A percentile compares a stretch with the other conserved stretches of the same genome.
Evolutionary conservation across 2,797 vertebrate species (phyloP).

Genomic region (Eutrigla gurnardus): DNA sequence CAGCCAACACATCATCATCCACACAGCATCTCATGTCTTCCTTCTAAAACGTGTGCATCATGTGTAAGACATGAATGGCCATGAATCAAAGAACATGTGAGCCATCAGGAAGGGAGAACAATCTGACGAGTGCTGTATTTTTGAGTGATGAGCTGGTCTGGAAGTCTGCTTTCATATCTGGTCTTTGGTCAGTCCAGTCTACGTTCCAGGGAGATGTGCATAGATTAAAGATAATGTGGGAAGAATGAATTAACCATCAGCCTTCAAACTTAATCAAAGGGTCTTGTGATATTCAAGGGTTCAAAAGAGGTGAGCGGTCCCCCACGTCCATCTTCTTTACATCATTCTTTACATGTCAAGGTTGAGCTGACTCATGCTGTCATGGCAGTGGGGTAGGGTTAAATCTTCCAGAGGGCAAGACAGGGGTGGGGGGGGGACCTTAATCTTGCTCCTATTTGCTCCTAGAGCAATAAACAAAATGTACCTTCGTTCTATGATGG

Average conservation of each 20-base stretch:
- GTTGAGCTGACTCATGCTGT: conserved; percentile 58
- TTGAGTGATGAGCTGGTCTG: conserved; percentile 17
- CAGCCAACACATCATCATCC: conserved; percentile 37
- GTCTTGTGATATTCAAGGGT: conserved; percentile 48
- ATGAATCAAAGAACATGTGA: conserved; percentile 21
- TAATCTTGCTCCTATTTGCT: no score
- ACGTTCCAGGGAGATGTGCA: conserved; percentile 57
- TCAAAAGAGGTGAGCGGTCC: conserved; percentile 43
- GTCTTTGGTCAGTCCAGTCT: conserved; percentile 34
- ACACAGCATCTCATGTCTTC: conserved; percentile 13
- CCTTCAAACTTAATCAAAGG: conserved; percentile 70
- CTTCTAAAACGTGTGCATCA: conserved; percentile 15
- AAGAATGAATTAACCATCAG: conserved; percentile 76
- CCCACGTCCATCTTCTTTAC: conserved; percentile 37
- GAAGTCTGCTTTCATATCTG: conserved; percentile 22
- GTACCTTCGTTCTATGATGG: no score
- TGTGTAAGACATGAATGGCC: not conserved
- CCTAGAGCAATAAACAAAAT: no score
- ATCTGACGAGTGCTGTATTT: conserved; percentile 19
- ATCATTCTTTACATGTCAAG: conserved; percentile 64
- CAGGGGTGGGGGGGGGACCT: conserved; percentile 2
- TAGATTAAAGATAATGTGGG: conserved; percentile 73
- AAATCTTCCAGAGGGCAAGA: conserved; percentile 37
- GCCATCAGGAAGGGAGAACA: conserved; percentile 9
- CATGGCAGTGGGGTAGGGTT: conserved; percentile 39